phyloP scores from a whole-genome alignment of 2,888 invertebrate species.

The Archips xylosteana region DNA sequence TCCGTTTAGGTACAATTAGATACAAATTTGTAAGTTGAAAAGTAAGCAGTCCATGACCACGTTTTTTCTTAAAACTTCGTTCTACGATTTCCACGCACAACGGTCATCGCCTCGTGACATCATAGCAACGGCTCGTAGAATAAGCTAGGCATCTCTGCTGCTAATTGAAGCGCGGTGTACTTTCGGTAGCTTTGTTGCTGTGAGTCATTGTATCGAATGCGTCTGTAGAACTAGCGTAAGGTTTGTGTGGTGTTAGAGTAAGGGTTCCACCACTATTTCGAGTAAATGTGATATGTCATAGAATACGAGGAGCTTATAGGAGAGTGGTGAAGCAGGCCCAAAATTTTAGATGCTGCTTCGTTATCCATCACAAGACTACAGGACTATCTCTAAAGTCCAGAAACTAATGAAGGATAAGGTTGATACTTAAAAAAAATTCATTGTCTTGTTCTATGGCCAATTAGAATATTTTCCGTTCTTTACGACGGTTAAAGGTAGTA shows the following conservation, averaged over 20 bases:
- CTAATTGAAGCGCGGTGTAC: constrained; percentile 53
- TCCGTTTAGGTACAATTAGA: no score
- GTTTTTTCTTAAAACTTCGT: constrained; percentile 8
- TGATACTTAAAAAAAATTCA: no score
- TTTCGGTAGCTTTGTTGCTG: constrained; percentile 6
- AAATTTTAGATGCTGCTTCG: no score
- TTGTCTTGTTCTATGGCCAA: no score
- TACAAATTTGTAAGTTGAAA: neutral
- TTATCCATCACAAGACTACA: no score
- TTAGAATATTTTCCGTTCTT: no score
- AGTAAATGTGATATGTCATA: neutral
- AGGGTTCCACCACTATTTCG: no score
- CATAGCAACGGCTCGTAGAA: constrained; percentile 48
- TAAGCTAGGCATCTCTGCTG: constrained; percentile 51
- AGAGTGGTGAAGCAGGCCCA: no score
- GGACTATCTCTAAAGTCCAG: no score
- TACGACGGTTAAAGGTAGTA: no score
- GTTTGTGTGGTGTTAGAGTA: neutral
- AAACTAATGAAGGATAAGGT: no score
- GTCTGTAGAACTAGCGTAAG: constrained; percentile 21
- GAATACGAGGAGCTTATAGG: no score
- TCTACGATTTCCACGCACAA: constrained; percentile 11
- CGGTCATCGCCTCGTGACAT: constrained; percentile 61
- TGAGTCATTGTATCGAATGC: constrained; percentile 30
- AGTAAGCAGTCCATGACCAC: neutral